Percentiles rank a stretch among this genome's conserved stretches.
Evolutionary conservation across 2,797 vertebrate genomes (phyloP).

Genomic region (Eulemur rubriventer): DNA sequence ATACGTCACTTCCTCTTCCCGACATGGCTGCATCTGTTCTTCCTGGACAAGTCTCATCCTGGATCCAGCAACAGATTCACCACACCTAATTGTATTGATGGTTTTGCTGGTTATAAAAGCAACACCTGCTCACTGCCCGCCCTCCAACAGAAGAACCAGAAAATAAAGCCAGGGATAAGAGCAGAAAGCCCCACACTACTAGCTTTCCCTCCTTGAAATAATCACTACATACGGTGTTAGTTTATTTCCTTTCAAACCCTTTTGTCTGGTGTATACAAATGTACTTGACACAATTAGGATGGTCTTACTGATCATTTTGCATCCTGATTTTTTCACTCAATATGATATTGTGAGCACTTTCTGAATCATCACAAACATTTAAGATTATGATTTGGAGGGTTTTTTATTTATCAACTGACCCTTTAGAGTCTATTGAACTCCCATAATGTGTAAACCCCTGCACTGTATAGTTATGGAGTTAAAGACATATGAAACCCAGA

Average conservation of each 20-base stretch:
- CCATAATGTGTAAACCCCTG: not conserved
- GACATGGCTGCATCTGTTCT: not conserved
- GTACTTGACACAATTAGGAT: not conserved
- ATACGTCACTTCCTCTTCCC: not conserved
- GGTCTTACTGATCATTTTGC: not conserved
- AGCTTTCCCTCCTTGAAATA: not conserved
- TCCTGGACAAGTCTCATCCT: not conserved
- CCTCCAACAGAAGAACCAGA: not conserved
- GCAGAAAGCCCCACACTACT: not conserved
- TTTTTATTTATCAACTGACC: not conserved
- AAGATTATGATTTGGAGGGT: not conserved
- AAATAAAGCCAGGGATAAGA: not conserved
- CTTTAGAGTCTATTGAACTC: not conserved
- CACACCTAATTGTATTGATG: not conserved
- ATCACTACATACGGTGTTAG: not conserved
- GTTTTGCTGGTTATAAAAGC: not conserved
- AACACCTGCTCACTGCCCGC: not conserved
- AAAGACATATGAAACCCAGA: not conserved
- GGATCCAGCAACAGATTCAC: not conserved
- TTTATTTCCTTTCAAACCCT: not conserved
- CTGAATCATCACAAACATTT: not conserved
- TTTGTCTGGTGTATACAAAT: not conserved
- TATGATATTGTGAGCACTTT: not conserved
- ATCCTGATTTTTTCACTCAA: not conserved
- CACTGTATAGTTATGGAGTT: not conserved